A percentile compares a stretch with the other conserved stretches of the same genome.
Conservation (phyloP, 2,113 vertebrate genomes). For the Tichodroma muraria region DNA sequence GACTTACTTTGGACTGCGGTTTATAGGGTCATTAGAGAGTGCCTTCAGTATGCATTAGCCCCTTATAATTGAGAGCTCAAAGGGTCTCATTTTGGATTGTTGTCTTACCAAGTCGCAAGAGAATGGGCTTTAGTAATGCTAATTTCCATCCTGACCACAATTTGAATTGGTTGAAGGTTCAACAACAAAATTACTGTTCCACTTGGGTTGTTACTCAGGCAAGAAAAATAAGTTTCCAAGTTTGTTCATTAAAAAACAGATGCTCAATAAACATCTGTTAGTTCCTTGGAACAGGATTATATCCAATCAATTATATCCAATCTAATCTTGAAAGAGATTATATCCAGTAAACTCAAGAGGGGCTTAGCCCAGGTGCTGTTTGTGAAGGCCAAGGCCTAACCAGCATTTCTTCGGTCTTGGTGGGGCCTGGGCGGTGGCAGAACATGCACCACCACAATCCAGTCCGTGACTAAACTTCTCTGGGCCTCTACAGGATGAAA, state of each 20-base stretch:
- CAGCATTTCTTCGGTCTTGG: neutral
- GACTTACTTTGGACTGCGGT: neutral
- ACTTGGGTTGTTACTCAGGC: neutral
- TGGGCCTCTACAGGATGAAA: neutral
- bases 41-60: neutral
- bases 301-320: no score
- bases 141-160: neutral
- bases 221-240: neutral
- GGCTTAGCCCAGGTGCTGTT: neutral
- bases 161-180: neutral
- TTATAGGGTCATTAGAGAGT: neutral
- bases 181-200: neutral
- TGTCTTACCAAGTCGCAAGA: neutral
- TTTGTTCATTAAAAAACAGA: neutral
- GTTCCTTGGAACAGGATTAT: neutral
- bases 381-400: neutral
- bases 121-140: neutral
- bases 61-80: neutral
- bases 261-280: neutral
- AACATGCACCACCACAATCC: neutral
- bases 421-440: fast-evolving
- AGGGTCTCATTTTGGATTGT: neutral
- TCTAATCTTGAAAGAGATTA: no score
- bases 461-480: neutral
- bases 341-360: neutral